Conservation (phyloP, 2,888 invertebrate species). For the Mellilla xanthometata region DNA sequence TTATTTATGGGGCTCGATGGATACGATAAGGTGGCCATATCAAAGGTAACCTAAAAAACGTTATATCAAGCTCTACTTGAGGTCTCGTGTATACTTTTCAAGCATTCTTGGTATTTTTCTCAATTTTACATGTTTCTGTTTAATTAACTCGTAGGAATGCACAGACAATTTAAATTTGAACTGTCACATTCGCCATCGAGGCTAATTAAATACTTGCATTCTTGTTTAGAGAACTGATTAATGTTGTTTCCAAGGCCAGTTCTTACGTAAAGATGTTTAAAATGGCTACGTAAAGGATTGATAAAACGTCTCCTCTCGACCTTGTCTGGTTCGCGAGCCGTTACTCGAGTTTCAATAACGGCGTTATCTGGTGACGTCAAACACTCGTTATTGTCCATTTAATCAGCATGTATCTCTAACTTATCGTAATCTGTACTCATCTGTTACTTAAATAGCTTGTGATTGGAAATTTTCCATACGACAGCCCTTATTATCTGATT, state of each 20-base stretch:
- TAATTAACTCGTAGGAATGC: too few species aligned
- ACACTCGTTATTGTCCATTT: constrained; percentile 21
- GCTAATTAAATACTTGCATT: not conserved
- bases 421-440: constrained; percentile 25
- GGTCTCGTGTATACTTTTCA: too few species aligned
- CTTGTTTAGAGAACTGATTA: not conserved
- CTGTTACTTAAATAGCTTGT: constrained; percentile 15
- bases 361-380: constrained; percentile 33
- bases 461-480: constrained; percentile 19
- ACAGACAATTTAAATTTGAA: too few species aligned
- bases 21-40: constrained; percentile 1
- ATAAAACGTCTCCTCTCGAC: constrained; percentile 20
- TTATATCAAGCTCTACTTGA: too few species aligned
- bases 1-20: constrained; percentile 6
- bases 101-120: too few species aligned
- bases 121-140: too few species aligned
- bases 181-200: too few species aligned
- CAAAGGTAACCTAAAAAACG: not conserved
- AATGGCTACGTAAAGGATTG: constrained; percentile 8
- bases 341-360: constrained; percentile 23
- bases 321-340: constrained; percentile 24
- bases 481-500: not conserved
- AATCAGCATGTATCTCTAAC: constrained; percentile 13
- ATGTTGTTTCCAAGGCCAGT: constrained; percentile 12
- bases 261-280: constrained; percentile 7